Base-by-base conservation (phyloP, 2,113 vertebrate species). In the Psephotus haematonotus region DNA sequence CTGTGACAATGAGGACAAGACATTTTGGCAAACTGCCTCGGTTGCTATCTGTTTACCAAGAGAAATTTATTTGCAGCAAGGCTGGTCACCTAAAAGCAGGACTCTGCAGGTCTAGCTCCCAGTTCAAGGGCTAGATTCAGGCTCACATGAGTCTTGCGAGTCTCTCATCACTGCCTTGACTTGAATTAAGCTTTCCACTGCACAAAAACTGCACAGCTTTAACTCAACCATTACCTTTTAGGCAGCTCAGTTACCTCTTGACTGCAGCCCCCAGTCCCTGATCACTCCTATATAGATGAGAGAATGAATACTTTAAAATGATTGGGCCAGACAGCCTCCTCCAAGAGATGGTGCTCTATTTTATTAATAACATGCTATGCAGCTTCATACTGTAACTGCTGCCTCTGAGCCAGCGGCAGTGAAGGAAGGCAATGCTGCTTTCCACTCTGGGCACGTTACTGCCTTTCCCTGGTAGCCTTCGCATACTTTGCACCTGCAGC, bases 391-490 rank as follows among this genome's bases (percentile, higher is more conserved):
- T 64, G 33, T 68, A 83, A 82, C 69, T 76, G 57, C 67, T 85
- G 74, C 74, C 87, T 87, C 78, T 64, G 57, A 87, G 70, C 55
- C 57, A 71, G 84, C 2, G 1, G 65, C 74, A 75, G 17, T 24
- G 35, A 82, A 84, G 69, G 46, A 50, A 59, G 33, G 52, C 52
- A 82, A 5, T 6, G 31, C 52, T 90, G 46, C 39, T 62, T 39
- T 60, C 47, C 0, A 0, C 2, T 4, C 65, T 52, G 84, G 35
- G 31, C 44, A 60, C 0, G 0, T 59, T 52, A 22, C 23, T 74
- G 49, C 33, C 64, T 78, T 95, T 86, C 25, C 33, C n/a, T 69
- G 25, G 33, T 74, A 59, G 53, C 68, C 50, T 53, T 10, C 46
- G 72, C 1, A 1, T 74, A 8, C 41, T 86, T 67, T 16, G 16